Conservation (phyloP, 2,797 vertebrate genomes). For the Echeneis naucrates region DNA sequence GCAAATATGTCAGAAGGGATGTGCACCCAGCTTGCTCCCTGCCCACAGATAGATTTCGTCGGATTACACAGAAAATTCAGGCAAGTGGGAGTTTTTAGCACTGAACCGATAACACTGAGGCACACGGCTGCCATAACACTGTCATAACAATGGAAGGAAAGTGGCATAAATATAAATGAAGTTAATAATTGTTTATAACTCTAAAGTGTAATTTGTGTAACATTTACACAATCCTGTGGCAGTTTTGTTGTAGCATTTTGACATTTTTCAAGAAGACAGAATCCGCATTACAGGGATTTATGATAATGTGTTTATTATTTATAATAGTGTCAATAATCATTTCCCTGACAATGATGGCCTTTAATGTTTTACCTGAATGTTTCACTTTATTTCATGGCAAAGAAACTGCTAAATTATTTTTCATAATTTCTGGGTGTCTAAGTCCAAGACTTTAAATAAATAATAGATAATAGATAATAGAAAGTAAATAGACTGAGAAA, state of each 20-base stretch:
- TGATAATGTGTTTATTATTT: neutral
- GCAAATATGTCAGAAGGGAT: conserved; percentile 71
- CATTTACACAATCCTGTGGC: neutral
- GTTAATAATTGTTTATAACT: conserved; percentile 11
- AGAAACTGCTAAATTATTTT: too few species aligned
- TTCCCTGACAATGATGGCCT: neutral
- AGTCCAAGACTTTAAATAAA: too few species aligned
- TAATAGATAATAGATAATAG: too few species aligned
- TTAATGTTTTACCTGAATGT: too few species aligned
- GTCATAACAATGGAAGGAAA: neutral
- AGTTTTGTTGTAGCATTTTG: neutral
- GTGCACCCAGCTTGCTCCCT: conserved; percentile 43
- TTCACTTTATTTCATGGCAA: too few species aligned
- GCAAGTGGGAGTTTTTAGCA: conserved; percentile 29
- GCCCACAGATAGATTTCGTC: conserved; percentile 46
- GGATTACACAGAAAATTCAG: conserved; percentile 35
- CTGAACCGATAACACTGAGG: conserved; percentile 7
- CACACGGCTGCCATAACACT: neutral
- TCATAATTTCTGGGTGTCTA: too few species aligned
- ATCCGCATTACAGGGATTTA: neutral
- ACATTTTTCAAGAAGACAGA: neutral
- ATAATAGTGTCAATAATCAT: neutral
- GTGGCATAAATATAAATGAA: conserved; percentile 15
- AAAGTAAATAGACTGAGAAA: neutral
- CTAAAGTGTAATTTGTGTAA: conserved; percentile 9